phyloP scores from a whole-genome alignment of 2,797 vertebrate genomes.

The Sebastes glaucus region DNA sequence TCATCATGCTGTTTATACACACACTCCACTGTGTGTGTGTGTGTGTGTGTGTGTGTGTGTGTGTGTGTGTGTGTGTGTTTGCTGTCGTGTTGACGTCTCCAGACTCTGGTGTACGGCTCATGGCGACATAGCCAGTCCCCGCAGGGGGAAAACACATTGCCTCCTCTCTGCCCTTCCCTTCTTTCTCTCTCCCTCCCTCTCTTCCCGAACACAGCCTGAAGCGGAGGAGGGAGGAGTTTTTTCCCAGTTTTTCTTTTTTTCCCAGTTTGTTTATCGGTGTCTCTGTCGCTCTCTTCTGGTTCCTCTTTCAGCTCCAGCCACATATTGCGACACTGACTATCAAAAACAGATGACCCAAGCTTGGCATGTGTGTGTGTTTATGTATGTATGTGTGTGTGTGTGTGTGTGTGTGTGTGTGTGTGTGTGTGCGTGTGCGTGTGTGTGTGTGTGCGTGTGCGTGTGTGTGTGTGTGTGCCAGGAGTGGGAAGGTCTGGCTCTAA shows the following conservation, averaged over 20 bases:
- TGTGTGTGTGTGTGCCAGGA: conserved; percentile 38
- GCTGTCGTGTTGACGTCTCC: conserved; percentile 49
- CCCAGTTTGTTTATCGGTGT: not conserved
- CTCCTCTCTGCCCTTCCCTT: conserved; percentile 24
- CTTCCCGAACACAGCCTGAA: conserved; percentile 14
- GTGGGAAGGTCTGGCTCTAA: conserved; percentile 78
- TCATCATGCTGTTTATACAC: conserved; percentile 79
- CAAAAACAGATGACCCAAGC: conserved; percentile 74
- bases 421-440: conserved; percentile 27
- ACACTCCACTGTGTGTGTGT: conserved; percentile 20
- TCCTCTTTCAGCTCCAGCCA: conserved; percentile 29
- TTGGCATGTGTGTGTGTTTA: conserved; percentile 39
- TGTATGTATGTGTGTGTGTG: conserved; percentile 38
- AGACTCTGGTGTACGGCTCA: conserved; percentile 54
- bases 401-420: conserved; percentile 17
- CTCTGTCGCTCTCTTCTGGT: conserved; percentile 30
- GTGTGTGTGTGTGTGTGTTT: not conserved
- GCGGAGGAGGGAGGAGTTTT: not conserved
- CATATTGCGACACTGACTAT: conserved; percentile 69
- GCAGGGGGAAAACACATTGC: conserved; percentile 47
- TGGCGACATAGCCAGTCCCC: conserved; percentile 51
- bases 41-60: not conserved
- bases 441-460: conserved; percentile 18
- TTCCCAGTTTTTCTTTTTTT: not conserved
- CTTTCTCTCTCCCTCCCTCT: not conserved